Evolutionary conservation across 1,140 invertebrate genomes (phyloP).

Genomic region (Bombus picipes): DNA sequence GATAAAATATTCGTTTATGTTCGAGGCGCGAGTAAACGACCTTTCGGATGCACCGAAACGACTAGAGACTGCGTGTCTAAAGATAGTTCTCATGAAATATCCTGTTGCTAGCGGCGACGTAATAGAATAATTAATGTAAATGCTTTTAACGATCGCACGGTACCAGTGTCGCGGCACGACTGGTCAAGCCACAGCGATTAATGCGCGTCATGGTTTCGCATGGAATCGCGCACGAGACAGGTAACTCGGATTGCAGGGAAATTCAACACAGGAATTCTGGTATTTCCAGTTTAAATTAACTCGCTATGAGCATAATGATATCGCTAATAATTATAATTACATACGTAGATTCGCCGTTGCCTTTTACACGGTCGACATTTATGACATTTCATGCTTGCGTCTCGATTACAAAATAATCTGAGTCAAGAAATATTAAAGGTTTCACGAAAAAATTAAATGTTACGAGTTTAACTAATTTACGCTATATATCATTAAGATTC

Average conservation of each 20-base stretch:
- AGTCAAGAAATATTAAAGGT: not conserved
- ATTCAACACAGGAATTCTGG: not conserved
- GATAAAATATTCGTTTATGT: not conserved
- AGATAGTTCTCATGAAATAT: slow-evolving; percentile 30
- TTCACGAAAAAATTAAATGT: not conserved
- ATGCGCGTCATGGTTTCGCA: slow-evolving; percentile 29
- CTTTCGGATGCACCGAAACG: not conserved
- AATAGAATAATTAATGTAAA: slow-evolving; percentile 55
- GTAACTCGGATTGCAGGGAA: not conserved
- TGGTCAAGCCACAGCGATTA: slow-evolving; percentile 22
- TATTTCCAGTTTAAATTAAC: slow-evolving; percentile 4
- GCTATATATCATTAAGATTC: not conserved
- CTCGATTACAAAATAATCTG: not conserved
- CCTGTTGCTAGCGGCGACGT: not conserved
- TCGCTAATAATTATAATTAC: slow-evolving; percentile 23
- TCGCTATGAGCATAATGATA: not conserved
- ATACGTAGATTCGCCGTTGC: not conserved
- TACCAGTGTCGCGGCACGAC: not conserved
- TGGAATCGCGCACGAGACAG: slow-evolving; percentile 19
- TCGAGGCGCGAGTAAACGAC: not conserved
- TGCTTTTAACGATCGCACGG: slow-evolving; percentile 33
- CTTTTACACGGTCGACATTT: not conserved
- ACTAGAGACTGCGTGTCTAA: not conserved
- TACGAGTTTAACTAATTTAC: not conserved
- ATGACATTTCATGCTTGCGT: not conserved